phyloP scores from a whole-genome alignment of 2,888 invertebrate genomes.

The Mesoligia furuncula region DNA sequence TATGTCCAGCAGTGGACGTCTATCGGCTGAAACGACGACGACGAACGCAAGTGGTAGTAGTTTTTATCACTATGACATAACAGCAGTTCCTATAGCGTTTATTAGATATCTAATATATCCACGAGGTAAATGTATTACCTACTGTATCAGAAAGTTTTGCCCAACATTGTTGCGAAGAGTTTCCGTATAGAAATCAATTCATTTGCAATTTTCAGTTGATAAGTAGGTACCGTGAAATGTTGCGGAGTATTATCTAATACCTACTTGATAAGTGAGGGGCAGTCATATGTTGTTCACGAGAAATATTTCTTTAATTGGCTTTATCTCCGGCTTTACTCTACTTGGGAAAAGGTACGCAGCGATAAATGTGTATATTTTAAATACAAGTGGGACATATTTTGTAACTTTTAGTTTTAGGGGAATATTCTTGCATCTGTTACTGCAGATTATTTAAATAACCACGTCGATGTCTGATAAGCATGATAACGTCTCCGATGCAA shows the following conservation, averaged over 20 bases:
- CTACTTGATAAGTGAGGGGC: conserved; percentile 26
- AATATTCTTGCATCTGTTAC: not conserved
- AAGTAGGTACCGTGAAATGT: conserved; percentile 5
- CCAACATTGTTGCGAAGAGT: not conserved
- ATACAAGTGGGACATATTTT: no score
- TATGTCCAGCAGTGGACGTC: no score
- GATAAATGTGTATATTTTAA: not conserved
- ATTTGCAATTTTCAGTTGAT: conserved; percentile 8
- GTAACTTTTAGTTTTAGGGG: no score
- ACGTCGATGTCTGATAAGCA: not conserved
- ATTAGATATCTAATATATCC: not conserved
- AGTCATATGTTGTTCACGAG: conserved; percentile 1
- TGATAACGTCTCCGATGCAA: not conserved
- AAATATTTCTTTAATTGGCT: conserved; percentile 20
- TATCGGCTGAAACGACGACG: no score
- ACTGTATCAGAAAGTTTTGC: not conserved
- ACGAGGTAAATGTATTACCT: not conserved
- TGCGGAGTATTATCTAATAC: conserved; percentile 20
- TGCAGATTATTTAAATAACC: not conserved
- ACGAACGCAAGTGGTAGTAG: not conserved
- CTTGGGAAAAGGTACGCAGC: conserved; percentile 6
- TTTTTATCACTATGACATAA: not conserved
- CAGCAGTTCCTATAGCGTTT: not conserved
- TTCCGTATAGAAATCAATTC: not conserved
- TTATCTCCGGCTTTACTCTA: conserved; percentile 17